Base-by-base conservation (phyloP, 1,140 invertebrate genomes). In the Ostrea edulis region DNA sequence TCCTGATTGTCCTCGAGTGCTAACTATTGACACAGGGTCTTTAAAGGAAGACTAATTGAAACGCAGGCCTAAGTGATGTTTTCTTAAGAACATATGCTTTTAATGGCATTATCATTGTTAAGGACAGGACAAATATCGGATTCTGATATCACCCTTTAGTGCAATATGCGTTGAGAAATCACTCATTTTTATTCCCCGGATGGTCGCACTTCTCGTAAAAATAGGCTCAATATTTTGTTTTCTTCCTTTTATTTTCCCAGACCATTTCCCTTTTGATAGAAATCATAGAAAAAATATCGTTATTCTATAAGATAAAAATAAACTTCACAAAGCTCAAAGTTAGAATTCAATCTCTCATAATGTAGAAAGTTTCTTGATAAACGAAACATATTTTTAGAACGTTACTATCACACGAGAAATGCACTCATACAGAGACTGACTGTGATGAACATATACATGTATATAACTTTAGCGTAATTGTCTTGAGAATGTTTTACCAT, bases 31-130 rank as follows among this genome's bases (percentile, higher is more conserved):
- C 83, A 58, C 8, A 58, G 22, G 53, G 53, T 62, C 53, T 85
- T 54, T 55, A 29, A 62, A 85, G 53, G 83, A 85, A 85, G 83
- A 35, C 55, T 62, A 85, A 85, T 85, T 85, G 83, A 29, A 58
- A 62, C 83, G 14, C 29, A 17, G 55, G 51, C 29, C 17, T 44
- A 55, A 85, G 54, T 54, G 83, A 55, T 85, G 83, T 85, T 85
- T 85, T 85, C 83, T 85, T 85, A 85, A 62, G 83, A 62, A 85
- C 83, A 85, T 85, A 85, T 85, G 83, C 83, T 85, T 85, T 85
- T 85, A 85, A 85, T 85, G 83, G 83, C n/a, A 62, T 58, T 85
- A 85, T 62, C 53, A 62, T 85, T 62, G n/a, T 85, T 35, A 35
- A 85, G 83, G 22, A 55, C 51, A 58, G 51, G 51, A 51, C 53